Evolutionary conservation across 2,888 invertebrate genomes (phyloP), one percentile per base, ranked within the genome.

Genomic region (Athripsodes cinereus): DNA sequence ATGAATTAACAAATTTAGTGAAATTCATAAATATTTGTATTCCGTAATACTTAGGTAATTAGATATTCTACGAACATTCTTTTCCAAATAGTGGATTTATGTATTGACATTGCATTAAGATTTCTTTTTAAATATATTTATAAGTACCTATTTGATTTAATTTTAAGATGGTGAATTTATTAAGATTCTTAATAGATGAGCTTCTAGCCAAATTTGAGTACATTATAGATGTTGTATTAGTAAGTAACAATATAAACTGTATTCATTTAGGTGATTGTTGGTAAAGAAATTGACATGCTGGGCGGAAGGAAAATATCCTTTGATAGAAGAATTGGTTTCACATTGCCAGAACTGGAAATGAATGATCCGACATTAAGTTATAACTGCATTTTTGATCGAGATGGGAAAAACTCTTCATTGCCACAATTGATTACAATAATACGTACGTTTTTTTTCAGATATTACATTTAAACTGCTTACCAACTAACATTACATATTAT

Each of bases 241-340:
- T n/a, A n/a, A n/a, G n/a, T n/a, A n/a, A n/a, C 13, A 40, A 40
- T 3, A 40, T 13, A 10, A 22, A 34, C 65, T 22, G 35, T 44
- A n/a, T n/a, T n/a, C 52, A 48, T 58, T 49, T 53, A 53, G 57
- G 26, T 58, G 13, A 18, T 35, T 22, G 35, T 52, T 35, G 21
- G 48, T 22, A 49, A 53, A 26, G 16, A 22, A 35, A 48, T 53
- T 52, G 53, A 53, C 11, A 20, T n/a, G n/a, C 55, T 66, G 20
- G 62, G 65, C 34, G 64, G 63, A 46, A 64, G 64, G 48, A 53
- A 60, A 11, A 63, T 65, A 48, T 63, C 54, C 2, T 69, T 60
- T 52, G 53, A 66, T 52, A 64, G 61, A 8, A 47, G 59, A 18
- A 19, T 20, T 22, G 69, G 69, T 21, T 69, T 66, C 60, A 58